Evolutionary conservation across 2,888 invertebrate species (phyloP), one percentile per base, ranked within the genome.

Genomic region (Dolichopus griseipennis): DNA sequence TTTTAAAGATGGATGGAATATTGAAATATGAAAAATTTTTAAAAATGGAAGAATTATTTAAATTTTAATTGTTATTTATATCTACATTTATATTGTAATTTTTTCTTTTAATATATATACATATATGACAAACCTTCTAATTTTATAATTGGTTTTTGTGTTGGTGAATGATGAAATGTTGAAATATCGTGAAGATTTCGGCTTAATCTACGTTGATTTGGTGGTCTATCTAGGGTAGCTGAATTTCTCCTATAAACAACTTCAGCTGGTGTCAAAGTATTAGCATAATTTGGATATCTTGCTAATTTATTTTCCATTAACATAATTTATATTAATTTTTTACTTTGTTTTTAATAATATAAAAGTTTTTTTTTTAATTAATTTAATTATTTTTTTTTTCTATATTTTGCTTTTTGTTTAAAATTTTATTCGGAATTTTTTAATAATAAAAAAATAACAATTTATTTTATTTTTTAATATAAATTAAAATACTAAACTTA

Each of bases 301-400:
- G 52, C 52, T 18, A 52, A 52, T 52, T 52, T 52, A 52, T 52
- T 52, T 52, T 52, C 52, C 52, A 52, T 52, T 52, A 15, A 52
- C 2, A 41, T 12, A 41, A 41, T 15, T 5, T 52, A 2, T 52
- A 15, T 18, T 52, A 52, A 15, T 52, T 43, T 43, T 15, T 43
- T 43, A 43, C 15, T 43, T 9, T 43, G n/a, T n/a, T n/a, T n/a
- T 43, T 43, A 15, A 43, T 12, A n/a, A n/a, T 43, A 15, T 9
- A 9, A 43, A 43, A 15, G 4, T 43, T 43, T n/a, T 43, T 43
- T 6, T 43, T 52, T n/a, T 52, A 52, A 18, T 18, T 52, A 27
- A 27, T 27, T 27, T 27, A 27, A 27, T 27, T 27, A 27, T 4
- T 27, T 27, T 27, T 27, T 27, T 27, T 27, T 52, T 52, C 7